A percentile compares a stretch with the other conserved stretches of the same genome.
Conservation (phyloP, 2,113 vertebrate species). For the Atrichornis clamosus region DNA sequence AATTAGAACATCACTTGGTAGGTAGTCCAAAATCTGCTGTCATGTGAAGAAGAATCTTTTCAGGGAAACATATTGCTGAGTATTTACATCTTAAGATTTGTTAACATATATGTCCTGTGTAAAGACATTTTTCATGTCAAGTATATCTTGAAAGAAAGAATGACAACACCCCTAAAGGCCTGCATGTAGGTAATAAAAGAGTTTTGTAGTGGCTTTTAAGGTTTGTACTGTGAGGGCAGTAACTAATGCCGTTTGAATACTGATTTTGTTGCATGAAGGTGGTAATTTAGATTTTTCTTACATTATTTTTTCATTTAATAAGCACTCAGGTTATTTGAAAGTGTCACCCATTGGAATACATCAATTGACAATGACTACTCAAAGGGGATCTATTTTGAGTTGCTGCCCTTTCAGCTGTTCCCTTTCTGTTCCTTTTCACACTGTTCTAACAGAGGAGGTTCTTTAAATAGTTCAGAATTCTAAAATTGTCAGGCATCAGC, state of each 20-base stretch:
- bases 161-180: background rate
- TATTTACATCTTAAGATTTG: background rate
- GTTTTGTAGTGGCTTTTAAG: background rate
- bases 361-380: background rate
- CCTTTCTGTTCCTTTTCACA: background rate
- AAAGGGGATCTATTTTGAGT: background rate
- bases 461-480: conserved; percentile 2
- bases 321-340: background rate
- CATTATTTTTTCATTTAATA: background rate
- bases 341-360: background rate
- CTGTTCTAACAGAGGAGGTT: background rate
- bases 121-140: background rate
- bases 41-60: background rate
- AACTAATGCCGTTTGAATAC: background rate
- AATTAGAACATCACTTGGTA: background rate
- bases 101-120: rapidly evolving
- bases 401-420: background rate
- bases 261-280: background rate
- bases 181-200: background rate
- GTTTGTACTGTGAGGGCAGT: background rate
- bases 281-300: background rate
- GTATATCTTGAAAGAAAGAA: background rate
- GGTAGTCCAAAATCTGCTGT: background rate
- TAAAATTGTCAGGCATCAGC: conserved; percentile 2
- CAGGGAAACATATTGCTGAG: background rate